Percentiles rank a stretch among this genome's conserved stretches.
These are phyloP conservation scores for Microtus obscurus DNA, from an alignment of 2,797 vertebrate genomes.

Conservation along the genomic window DNA sequence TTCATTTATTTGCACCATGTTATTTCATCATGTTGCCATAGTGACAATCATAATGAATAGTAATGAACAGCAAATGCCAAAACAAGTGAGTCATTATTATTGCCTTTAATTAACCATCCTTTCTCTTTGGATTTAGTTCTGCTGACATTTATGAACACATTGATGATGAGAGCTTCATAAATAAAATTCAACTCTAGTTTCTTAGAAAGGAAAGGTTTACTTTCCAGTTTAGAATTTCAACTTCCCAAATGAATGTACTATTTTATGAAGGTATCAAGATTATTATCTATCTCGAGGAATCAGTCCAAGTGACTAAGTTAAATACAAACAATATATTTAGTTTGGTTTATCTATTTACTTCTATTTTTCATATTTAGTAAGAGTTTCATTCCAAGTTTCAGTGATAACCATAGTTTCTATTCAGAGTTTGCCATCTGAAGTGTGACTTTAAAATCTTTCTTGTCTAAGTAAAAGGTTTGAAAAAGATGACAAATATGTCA, in stretches of 20 bases:
- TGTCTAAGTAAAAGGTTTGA: background rate
- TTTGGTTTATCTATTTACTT: slow-evolving; percentile 12
- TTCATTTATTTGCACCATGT: background rate
- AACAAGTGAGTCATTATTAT: slow-evolving; percentile 3
- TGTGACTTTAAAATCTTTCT: slow-evolving; percentile 2
- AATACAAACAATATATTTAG: background rate
- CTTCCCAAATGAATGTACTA: slow-evolving; percentile 8
- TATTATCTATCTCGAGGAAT: background rate
- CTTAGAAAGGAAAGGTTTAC: slow-evolving; percentile 7
- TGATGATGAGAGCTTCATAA: background rate
- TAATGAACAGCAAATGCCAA: background rate
- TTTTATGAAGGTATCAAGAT: background rate
- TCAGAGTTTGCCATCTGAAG: background rate
- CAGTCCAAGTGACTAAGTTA: background rate
- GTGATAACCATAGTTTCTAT: background rate
- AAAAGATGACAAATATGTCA: background rate
- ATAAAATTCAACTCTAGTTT: slow-evolving; percentile 2
- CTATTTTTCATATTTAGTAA: slow-evolving; percentile 27
- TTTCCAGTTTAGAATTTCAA: slow-evolving; percentile 1
- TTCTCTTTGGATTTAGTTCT: background rate
- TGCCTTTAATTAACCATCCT: background rate
- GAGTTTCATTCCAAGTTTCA: background rate
- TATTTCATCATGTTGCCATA: background rate
- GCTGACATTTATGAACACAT: background rate
- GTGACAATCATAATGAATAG: background rate